Conservation (phyloP, 2,113 vertebrate genomes). For the Cebus imitator region DNA sequence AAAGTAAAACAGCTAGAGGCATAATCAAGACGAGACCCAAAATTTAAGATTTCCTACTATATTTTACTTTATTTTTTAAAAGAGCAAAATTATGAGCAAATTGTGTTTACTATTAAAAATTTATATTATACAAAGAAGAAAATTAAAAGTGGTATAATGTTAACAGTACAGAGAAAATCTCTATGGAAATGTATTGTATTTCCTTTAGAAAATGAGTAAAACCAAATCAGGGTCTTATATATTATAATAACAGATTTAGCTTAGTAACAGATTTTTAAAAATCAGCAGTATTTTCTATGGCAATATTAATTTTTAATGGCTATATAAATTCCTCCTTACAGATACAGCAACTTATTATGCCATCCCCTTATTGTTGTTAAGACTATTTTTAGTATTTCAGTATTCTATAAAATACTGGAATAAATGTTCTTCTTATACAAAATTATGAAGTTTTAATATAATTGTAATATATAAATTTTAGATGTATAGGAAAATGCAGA, state of each 20-base stretch:
- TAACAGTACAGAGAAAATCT: background rate
- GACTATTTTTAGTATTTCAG: background rate
- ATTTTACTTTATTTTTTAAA: background rate
- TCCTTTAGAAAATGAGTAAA: conserved; percentile 22
- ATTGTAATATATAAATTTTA: background rate
- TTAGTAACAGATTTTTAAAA: background rate
- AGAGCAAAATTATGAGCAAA: background rate
- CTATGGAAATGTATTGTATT: conserved; percentile 8
- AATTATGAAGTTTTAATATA: background rate
- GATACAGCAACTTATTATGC: background rate
- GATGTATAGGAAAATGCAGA: background rate
- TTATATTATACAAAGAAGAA: background rate
- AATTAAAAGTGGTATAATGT: conserved; percentile 1
- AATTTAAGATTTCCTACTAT: background rate
- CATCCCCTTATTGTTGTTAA: background rate
- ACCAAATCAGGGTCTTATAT: background rate
- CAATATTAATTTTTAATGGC: background rate
- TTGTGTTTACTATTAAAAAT: background rate
- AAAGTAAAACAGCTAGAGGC: background rate
- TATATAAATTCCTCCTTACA: background rate
- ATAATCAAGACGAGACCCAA: background rate
- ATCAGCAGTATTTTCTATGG: background rate
- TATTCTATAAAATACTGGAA: background rate
- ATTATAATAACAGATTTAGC: background rate
- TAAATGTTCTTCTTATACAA: background rate